Base-by-base conservation (phyloP, 2,113 vertebrate species). In the Neolamprologus falcicula region DNA sequence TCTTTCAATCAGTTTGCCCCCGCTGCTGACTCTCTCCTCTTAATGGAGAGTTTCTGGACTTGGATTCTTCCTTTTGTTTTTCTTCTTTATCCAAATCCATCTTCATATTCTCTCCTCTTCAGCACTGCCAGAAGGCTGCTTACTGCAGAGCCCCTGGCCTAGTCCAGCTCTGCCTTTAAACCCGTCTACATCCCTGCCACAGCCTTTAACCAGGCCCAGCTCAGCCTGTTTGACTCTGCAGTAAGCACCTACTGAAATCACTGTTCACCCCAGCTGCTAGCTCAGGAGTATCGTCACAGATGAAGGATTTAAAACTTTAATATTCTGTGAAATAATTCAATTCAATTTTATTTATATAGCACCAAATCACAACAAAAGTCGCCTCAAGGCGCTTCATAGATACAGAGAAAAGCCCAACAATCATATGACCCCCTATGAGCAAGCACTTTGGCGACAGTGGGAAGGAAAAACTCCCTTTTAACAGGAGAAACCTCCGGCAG, bases 101-200 rank as follows among this genome's bases (percentile, higher is more conserved):
- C 66, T 71, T 71, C 66, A 42, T 42, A 71, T 71, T 2, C 35
- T 68, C n/a, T 8, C 7, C 63, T 68, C 35, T 42, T 71, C 35
- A 71, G n/a, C n/a, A 3, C 35, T 71, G 66, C 35, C 66, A 71
- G 35, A 14, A 71, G 35, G n/a, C 66, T 42, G 66, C 35, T 71
- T 71, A 71, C 66, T 42, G 35, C n/a, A 71, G n/a, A 71, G 37
- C n/a, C 35, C 35, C n/a, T 42, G 35, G 35, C 0, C n/a, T 71
- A 71, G 66, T 42, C n/a, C 63, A 71, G 35, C 63, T 71, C 35
- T 71, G n/a, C 35, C 63, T 71, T 40, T 71, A 71, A 40, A 40
- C 12, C n/a, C 17, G 1, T 71, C n/a, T 40, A 40, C 7, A 71
- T 24, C 35, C 63, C 19, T 40, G 66, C 40, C 21, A 47, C 6